These are phyloP conservation scores for Haliaeetus leucogaster DNA, from an alignment of 2,113 vertebrate genomes.

Conservation along the genomic window DNA sequence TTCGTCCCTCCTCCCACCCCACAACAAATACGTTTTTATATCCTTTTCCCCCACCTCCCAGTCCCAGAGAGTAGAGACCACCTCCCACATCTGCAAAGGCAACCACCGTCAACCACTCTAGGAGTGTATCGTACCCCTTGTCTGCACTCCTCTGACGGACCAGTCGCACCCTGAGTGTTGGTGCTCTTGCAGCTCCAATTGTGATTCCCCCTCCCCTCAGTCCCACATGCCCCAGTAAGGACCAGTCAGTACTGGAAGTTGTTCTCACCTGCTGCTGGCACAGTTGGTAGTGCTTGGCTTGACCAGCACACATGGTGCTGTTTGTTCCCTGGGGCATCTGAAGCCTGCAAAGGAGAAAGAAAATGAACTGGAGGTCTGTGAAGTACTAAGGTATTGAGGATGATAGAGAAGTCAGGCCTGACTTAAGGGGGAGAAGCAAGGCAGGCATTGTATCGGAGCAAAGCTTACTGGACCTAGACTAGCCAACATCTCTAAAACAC, in stretches of 20 bases:
- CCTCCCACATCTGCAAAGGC: background rate
- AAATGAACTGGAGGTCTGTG: background rate
- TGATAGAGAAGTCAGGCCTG: background rate
- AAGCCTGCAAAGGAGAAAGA: slow-evolving; percentile 68
- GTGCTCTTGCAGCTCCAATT: background rate
- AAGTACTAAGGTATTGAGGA: background rate
- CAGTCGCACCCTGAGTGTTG: background rate
- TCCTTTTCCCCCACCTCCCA: background rate
- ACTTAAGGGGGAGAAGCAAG: background rate
- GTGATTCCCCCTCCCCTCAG: background rate
- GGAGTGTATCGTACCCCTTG: fast-evolving
- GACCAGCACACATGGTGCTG: slow-evolving; percentile 77
- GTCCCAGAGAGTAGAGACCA: background rate
- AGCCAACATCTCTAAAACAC: background rate
- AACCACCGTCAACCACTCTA: fast-evolving
- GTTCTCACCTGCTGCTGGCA: slow-evolving; percentile 82
- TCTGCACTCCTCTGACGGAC: background rate
- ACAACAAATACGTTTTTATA: background rate
- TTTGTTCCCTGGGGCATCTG: slow-evolving; percentile 76
- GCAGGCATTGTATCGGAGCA: background rate
- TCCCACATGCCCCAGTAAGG: background rate
- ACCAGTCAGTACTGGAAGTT: background rate
- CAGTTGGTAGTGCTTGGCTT: slow-evolving; percentile 81
- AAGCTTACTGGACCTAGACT: background rate
- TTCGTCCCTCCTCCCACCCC: background rate